Evolutionary conservation across 64 coral and sea anemone genomes (phyloP).

Genomic region (Dendronephthya gigantea): DNA sequence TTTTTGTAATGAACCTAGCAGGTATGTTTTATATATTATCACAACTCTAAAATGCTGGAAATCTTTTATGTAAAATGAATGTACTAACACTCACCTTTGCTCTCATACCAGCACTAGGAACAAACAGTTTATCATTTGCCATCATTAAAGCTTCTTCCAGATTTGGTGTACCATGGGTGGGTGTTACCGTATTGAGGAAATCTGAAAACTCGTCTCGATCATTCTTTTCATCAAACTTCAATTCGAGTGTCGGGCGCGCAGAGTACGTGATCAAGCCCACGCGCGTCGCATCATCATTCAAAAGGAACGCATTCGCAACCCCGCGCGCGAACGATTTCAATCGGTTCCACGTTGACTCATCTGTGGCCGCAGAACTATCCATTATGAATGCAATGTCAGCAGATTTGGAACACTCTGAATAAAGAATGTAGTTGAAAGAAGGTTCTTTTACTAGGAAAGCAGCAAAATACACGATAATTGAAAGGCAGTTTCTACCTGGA

Average conservation of each 20-base stretch:
- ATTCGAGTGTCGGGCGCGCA: constrained; percentile 63
- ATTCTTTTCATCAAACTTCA: constrained; percentile 79
- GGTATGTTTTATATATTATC: no score
- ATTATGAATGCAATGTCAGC: constrained; percentile 75
- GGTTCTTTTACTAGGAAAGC: no score
- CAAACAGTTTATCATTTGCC: neutral
- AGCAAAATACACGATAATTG: no score
- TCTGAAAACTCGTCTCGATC: constrained; percentile 57
- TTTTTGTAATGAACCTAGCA: no score
- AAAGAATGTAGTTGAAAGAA: neutral
- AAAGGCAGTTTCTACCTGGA: constrained; percentile 45
- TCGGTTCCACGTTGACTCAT: constrained; percentile 83
- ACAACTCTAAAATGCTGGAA: no score
- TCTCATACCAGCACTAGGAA: neutral
- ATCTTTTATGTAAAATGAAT: neutral
- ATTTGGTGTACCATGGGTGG: neutral
- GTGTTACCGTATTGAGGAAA: constrained; percentile 2
- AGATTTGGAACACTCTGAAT: constrained; percentile 57
- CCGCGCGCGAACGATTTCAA: constrained; percentile 79
- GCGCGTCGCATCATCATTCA: constrained; percentile 67
- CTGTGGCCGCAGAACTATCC: constrained; percentile 73
- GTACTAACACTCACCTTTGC: neutral
- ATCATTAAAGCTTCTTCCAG: neutral
- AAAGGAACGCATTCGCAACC: constrained; percentile 56
- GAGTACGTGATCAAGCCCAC: constrained; percentile 84